Percentiles rank a stretch among this genome's conserved stretches.
Conservation (phyloP, 2,113 vertebrate species). For the Seriola dumerili region DNA sequence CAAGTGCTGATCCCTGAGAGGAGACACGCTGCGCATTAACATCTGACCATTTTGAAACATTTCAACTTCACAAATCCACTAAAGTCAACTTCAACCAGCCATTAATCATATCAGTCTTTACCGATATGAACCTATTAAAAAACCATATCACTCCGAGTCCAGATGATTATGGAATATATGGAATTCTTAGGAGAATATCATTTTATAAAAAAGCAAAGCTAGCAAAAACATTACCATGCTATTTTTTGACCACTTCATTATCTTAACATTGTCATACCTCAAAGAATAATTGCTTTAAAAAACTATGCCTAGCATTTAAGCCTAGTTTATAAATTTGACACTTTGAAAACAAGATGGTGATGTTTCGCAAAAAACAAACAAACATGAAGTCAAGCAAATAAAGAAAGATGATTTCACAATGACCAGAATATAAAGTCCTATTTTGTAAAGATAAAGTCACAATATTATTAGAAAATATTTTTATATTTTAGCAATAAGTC, state of each 20-base stretch:
- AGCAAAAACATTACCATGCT: too few species aligned
- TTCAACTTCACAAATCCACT: background rate
- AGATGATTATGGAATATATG: too few species aligned
- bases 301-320: background rate
- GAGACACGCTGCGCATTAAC: background rate
- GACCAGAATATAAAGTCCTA: too few species aligned
- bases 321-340: background rate
- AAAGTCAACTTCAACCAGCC: background rate
- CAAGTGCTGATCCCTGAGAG: constrained; percentile 93
- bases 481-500: background rate
- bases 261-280: too few species aligned
- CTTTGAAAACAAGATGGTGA: background rate
- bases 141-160: too few species aligned
- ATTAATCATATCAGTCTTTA: background rate
- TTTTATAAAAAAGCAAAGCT: too few species aligned
- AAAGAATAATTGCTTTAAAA: background rate
- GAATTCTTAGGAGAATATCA: too few species aligned
- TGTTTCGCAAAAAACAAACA: too few species aligned
- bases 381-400: too few species aligned
- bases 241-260: too few species aligned
- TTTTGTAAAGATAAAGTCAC: background rate
- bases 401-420: too few species aligned
- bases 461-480: background rate
- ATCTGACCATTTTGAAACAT: constrained; percentile 1
- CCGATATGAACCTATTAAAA: background rate